Conservation (phyloP, 2,888 invertebrate species). For the Pyrgus malvae region DNA sequence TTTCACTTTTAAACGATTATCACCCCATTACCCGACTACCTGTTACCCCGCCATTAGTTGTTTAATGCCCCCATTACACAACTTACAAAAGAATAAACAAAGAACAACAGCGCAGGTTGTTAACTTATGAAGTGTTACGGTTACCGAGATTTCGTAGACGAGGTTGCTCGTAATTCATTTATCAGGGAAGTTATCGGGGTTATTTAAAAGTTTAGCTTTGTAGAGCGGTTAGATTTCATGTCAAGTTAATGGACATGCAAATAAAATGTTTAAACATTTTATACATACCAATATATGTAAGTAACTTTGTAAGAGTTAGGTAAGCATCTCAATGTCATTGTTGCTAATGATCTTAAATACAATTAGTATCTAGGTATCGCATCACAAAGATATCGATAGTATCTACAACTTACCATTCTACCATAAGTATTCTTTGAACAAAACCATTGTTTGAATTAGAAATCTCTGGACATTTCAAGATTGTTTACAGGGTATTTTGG, state of each 20-base stretch:
- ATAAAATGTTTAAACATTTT: neutral
- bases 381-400: too few relatives aligned
- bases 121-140: conserved; percentile 4
- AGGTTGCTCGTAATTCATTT: conserved; percentile 2
- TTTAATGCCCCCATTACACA: conserved; percentile 5
- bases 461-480: neutral
- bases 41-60: conserved; percentile 24
- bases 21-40: conserved; percentile 30
- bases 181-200: neutral
- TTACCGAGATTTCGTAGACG: neutral
- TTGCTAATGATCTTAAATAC: too few relatives aligned
- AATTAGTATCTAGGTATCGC: too few relatives aligned
- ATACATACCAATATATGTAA: too few relatives aligned
- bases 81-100: conserved; percentile 2
- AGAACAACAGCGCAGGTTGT: conserved; percentile 11
- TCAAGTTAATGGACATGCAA: too few relatives aligned
- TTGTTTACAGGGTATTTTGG: neutral
- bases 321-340: too few relatives aligned
- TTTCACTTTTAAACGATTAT: conserved; percentile 36
- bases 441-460: too few relatives aligned
- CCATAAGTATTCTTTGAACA: too few relatives aligned
- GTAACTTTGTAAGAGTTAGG: too few relatives aligned
- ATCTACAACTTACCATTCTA: too few relatives aligned
- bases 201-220: neutral
- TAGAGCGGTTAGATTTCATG: too few relatives aligned